Percentiles rank a stretch among this genome's conserved stretches.
phyloP scores from a whole-genome alignment of 2,888 invertebrate species.

The Rhingia rostrata region DNA sequence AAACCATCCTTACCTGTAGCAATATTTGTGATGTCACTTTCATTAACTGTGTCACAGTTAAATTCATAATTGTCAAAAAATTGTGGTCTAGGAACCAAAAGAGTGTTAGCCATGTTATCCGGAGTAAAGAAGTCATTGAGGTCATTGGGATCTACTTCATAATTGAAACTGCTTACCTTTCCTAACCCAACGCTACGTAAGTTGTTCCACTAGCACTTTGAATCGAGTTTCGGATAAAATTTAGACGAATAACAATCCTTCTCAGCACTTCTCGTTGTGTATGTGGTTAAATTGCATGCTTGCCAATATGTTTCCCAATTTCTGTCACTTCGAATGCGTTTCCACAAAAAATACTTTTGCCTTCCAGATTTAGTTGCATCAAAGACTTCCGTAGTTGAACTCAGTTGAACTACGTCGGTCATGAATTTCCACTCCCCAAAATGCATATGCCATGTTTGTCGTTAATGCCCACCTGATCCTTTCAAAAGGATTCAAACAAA shows the following conservation, averaged over 20 bases:
- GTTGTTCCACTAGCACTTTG: background rate
- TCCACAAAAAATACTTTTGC: conserved; percentile 6
- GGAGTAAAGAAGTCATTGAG: too few relatives aligned
- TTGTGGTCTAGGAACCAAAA: too few relatives aligned
- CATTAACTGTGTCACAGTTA: background rate
- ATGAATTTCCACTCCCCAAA: too few relatives aligned
- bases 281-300: background rate
- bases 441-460: too few relatives aligned
- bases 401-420: too few relatives aligned
- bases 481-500: background rate
- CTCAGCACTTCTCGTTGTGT: background rate
- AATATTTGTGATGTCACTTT: background rate
- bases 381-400: background rate
- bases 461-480: conserved; percentile 12
- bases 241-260: background rate
- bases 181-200: background rate
- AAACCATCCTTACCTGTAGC: conserved; percentile 4
- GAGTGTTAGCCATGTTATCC: too few relatives aligned
- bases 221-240: background rate
- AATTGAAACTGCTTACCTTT: background rate
- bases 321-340: background rate
- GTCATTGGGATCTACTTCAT: background rate
- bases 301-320: background rate
- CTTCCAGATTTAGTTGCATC: conserved; percentile 5
- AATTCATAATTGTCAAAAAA: too few relatives aligned